Evolutionary conservation across 2,888 invertebrate genomes (phyloP).

Genomic region (Pyrrhia umbra): DNA sequence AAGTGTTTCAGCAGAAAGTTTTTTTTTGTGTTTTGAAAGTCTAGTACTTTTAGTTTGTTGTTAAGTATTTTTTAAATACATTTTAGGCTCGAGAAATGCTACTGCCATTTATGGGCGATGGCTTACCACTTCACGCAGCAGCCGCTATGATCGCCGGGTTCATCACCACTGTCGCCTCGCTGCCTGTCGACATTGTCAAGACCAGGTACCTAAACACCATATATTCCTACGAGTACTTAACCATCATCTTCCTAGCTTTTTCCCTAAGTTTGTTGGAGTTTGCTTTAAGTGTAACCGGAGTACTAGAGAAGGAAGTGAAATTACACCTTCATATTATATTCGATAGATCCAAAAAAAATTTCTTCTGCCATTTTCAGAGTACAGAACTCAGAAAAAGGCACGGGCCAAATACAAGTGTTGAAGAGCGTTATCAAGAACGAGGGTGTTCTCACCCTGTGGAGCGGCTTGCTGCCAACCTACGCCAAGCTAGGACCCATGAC

Average conservation of each 20-base stretch:
- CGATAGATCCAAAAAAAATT: too few species aligned
- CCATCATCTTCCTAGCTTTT: too few species aligned
- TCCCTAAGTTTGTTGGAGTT: too few species aligned
- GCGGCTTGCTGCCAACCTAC: constrained; percentile 98
- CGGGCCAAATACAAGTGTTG: constrained; percentile 94
- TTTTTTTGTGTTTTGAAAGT: too few species aligned
- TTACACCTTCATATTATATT: too few species aligned
- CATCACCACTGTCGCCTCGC: constrained; percentile 97
- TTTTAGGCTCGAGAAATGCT: constrained; percentile 77
- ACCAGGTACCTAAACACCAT: constrained; percentile 93
- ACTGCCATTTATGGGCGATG: constrained; percentile 91
- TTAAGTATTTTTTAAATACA: background rate
- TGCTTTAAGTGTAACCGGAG: too few species aligned
- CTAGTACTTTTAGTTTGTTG: too few species aligned
- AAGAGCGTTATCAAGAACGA: constrained; percentile 94
- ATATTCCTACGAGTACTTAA: background rate
- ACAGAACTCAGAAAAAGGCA: constrained; percentile 97
- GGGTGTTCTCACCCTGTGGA: constrained; percentile 98
- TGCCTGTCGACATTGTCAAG: constrained; percentile 99
- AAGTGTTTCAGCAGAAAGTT: too few species aligned
- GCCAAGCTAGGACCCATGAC: constrained; percentile 98
- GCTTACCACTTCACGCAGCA: constrained; percentile 95
- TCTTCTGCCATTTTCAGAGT: constrained; percentile 91
- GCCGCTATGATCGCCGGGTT: constrained; percentile 99
- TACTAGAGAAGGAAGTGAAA: too few species aligned